These are phyloP conservation scores for Cyanoramphus novaezelandiae DNA, from an alignment of 2,113 vertebrate species.

Conservation along the genomic window DNA sequence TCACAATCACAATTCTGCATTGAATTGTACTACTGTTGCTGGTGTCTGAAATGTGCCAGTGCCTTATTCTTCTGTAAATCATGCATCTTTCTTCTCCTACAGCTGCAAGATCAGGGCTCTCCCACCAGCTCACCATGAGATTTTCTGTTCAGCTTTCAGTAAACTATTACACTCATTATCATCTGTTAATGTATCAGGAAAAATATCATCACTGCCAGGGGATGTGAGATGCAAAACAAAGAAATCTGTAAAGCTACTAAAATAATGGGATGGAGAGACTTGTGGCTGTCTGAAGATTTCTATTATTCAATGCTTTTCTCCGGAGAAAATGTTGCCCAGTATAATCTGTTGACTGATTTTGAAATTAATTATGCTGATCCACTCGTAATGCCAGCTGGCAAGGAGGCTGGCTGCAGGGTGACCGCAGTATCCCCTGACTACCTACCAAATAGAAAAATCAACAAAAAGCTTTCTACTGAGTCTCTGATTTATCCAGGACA, in stretches of 20 bases:
- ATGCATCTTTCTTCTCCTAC: background rate
- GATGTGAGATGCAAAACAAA: background rate
- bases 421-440: constrained; percentile 45
- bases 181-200: background rate
- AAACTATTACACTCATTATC: background rate
- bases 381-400: constrained; percentile 35
- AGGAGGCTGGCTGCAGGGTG: background rate
- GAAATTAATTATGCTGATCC: constrained; percentile 44
- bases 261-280: background rate
- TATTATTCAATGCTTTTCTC: background rate
- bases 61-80: background rate
- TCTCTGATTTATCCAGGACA: background rate
- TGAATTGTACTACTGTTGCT: constrained; percentile 42
- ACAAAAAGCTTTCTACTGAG: constrained; percentile 14
- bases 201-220: background rate
- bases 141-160: constrained; percentile 23
- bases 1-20: background rate
- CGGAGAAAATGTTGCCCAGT: background rate
- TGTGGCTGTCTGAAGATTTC: background rate
- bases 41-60: background rate
- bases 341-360: constrained; percentile 6
- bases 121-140: background rate
- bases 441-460: constrained; percentile 46
- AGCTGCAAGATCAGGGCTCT: background rate
- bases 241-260: background rate